Conservation (phyloP, 2,888 invertebrate genomes). For the Diachrysia chrysitis region DNA sequence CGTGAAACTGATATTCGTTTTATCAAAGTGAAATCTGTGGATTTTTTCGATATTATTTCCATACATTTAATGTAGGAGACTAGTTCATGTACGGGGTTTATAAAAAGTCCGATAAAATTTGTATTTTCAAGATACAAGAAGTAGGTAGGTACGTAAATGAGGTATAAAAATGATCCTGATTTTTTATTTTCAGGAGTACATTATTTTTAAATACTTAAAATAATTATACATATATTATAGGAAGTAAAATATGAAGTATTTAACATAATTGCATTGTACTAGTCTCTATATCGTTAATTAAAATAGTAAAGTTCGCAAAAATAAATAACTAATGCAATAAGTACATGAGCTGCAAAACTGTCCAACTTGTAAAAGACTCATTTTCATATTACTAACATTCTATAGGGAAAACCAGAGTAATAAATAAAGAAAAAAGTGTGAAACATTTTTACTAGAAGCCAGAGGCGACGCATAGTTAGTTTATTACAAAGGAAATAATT, state of each 20-base stretch:
- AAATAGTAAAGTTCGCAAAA: not conserved
- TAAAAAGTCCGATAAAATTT: not conserved
- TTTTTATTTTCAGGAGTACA: no score
- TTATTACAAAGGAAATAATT: constrained; percentile 52
- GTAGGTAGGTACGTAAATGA: no score
- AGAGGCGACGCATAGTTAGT: constrained; percentile 46
- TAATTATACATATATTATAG: no score
- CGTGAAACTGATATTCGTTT: constrained; percentile 71
- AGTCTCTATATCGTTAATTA: not conserved
- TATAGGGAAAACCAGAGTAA: constrained; percentile 27
- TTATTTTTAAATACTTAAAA: no score
- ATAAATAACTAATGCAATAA: not conserved
- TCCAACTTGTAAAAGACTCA: constrained; percentile 16
- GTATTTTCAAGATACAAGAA: not conserved
- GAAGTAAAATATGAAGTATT: no score
- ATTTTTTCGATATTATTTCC: constrained; percentile 46
- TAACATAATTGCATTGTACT: no score
- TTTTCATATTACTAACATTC: constrained; percentile 33
- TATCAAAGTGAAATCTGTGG: constrained; percentile 56
- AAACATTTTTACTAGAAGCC: constrained; percentile 42
- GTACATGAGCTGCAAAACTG: not conserved
- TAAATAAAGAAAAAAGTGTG: constrained; percentile 44
- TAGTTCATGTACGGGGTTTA: not conserved
- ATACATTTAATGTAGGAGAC: constrained; percentile 21
- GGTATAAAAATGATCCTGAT: no score